Evolutionary conservation across 30 jellyfish, hydroid and myxozoan genomes (phyloP).

Genomic region (Turritopsis dohrnii): DNA sequence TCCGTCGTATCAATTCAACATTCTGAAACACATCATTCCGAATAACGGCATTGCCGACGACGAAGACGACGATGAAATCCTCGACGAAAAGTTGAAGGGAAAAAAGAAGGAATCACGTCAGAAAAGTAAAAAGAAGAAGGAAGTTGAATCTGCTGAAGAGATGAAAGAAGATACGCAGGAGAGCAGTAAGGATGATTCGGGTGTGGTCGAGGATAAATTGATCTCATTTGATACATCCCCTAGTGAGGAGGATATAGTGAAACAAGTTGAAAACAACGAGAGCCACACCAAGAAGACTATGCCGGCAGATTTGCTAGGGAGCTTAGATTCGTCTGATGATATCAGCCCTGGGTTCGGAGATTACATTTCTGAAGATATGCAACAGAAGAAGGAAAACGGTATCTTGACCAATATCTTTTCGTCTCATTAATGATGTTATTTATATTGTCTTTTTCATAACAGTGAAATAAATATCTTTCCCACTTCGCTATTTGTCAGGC

Average conservation of each 20-base stretch:
- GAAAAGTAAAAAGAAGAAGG: not conserved
- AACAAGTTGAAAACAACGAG: not conserved
- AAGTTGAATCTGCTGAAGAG: not conserved
- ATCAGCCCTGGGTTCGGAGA: constrained; percentile 64
- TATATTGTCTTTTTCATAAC: too few relatives aligned
- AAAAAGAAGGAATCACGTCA: not conserved
- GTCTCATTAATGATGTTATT: too few relatives aligned
- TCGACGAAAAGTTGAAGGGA: not conserved
- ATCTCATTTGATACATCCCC: constrained; percentile 74
- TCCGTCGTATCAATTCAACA: constrained; percentile 84
- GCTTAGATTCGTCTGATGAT: constrained; percentile 5
- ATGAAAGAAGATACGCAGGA: not conserved
- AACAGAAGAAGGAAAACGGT: not conserved
- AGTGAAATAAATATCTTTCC: not conserved
- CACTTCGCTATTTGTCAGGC: constrained; percentile 35
- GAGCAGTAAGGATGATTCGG: constrained; percentile 11
- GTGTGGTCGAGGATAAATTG: constrained; percentile 72
- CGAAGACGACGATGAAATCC: constrained; percentile 64
- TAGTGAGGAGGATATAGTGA: constrained; percentile 32
- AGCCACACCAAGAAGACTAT: not conserved
- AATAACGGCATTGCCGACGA: constrained; percentile 93
- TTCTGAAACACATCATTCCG: constrained; percentile 84
- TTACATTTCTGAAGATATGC: constrained; percentile 53
- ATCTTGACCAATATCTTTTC: too few relatives aligned
- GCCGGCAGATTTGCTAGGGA: constrained; percentile 29